Evolutionary conservation across 2,113 vertebrate genomes (phyloP).

Genomic region (Phyllostomus hastatus): DNA sequence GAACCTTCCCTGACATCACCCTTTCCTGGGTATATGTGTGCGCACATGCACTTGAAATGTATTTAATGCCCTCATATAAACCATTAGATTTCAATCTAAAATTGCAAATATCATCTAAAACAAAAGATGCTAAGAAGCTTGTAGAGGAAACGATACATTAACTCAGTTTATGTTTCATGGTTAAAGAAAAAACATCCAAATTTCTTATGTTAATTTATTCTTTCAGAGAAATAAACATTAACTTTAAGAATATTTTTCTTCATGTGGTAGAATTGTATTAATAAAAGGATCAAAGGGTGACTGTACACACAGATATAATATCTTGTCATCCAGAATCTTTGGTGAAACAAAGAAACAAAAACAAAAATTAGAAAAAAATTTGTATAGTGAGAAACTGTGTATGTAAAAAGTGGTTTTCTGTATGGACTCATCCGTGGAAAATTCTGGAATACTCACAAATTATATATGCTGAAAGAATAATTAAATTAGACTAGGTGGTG

Average conservation of each 20-base stretch:
- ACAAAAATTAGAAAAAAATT: background rate
- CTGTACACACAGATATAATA: background rate
- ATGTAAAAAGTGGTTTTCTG: background rate
- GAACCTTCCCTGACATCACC: background rate
- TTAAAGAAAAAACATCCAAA: background rate
- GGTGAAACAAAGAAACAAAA: background rate
- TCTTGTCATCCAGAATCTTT: background rate
- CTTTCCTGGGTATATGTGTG: background rate
- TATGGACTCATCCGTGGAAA: background rate
- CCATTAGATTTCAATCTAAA: background rate
- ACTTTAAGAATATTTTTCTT: background rate
- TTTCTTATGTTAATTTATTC: background rate
- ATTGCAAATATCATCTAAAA: background rate
- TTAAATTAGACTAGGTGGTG: background rate
- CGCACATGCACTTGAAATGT: background rate
- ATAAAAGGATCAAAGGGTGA: background rate
- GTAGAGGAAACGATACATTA: background rate
- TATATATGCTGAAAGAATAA: background rate
- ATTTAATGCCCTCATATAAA: background rate
- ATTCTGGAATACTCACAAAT: background rate
- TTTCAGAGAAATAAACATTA: background rate
- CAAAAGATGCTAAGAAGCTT: background rate
- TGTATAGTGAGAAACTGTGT: background rate
- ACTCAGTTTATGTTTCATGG: background rate
- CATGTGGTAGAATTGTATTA: background rate